phyloP scores from a whole-genome alignment of 2,888 invertebrate genomes.

The Cerastis leucographa region DNA sequence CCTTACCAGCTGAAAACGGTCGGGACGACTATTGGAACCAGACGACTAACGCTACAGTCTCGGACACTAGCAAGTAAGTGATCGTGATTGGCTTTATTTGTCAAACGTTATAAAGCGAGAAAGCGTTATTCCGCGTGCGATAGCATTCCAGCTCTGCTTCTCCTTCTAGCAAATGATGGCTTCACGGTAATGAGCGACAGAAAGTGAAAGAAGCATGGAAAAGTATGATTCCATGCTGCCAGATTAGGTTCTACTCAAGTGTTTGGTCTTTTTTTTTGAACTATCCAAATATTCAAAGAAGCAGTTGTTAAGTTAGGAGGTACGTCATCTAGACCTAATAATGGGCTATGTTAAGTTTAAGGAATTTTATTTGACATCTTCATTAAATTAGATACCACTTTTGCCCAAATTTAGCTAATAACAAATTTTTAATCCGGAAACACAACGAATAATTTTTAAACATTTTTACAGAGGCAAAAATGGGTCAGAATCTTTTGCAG shows the following conservation, averaged over 20 bases:
- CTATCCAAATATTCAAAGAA: not conserved
- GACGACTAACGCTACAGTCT: not conserved
- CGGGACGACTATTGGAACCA: not conserved
- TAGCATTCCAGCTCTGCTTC: no score
- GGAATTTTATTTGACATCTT: not conserved
- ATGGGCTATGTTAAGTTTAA: not conserved
- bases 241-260: not conserved
- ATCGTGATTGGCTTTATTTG: not conserved
- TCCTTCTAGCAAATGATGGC: no score
- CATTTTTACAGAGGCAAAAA: constrained; percentile 2
- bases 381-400: not conserved
- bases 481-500: not conserved
- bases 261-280: not conserved
- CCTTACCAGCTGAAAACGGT: not conserved
- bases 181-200: no score
- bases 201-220: not conserved
- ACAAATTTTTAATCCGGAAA: not conserved
- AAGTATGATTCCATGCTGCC: not conserved
- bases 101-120: not conserved
- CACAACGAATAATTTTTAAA: not conserved
- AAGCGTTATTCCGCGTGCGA: no score
- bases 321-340: not conserved
- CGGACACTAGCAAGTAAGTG: constrained; percentile 17
- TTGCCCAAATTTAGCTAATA: not conserved
- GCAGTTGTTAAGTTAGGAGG: not conserved